Percentiles rank a stretch among this genome's conserved stretches.
phyloP scores from a whole-genome alignment of 2,113 vertebrate species.

The Sterrhoptilus dennistouni region DNA sequence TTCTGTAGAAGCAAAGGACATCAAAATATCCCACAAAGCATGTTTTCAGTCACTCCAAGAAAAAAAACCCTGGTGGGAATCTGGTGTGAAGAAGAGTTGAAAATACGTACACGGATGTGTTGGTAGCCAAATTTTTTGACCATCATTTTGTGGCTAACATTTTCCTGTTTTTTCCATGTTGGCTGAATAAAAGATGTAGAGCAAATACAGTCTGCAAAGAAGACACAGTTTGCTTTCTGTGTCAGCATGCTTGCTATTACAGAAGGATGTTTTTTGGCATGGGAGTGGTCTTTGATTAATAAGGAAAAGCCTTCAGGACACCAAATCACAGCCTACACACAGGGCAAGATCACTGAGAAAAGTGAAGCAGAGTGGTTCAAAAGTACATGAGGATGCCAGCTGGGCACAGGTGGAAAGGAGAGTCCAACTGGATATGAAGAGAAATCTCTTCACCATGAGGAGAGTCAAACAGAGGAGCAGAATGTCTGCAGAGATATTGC shows the following conservation, averaged over 20 bases:
- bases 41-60: neutral
- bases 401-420: neutral
- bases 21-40: neutral
- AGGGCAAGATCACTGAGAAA: neutral
- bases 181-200: neutral
- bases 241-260: neutral
- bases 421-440: neutral
- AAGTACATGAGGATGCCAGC: neutral
- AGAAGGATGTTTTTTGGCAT: neutral
- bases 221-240: neutral
- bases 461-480: neutral
- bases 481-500: neutral
- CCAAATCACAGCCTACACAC: neutral
- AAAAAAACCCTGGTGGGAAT: neutral
- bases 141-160: neutral
- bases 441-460: neutral
- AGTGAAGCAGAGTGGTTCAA: neutral
- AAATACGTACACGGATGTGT: rapidly evolving
- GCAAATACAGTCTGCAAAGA: neutral
- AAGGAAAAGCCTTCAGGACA: neutral
- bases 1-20: neutral
- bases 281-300: neutral
- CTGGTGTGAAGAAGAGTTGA: neutral
- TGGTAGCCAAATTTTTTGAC: neutral
- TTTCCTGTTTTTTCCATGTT: neutral